A percentile compares a stretch with the other conserved stretches of the same genome.
phyloP scores from a whole-genome alignment of 1,140 invertebrate genomes.

The Dreissena polymorpha region DNA sequence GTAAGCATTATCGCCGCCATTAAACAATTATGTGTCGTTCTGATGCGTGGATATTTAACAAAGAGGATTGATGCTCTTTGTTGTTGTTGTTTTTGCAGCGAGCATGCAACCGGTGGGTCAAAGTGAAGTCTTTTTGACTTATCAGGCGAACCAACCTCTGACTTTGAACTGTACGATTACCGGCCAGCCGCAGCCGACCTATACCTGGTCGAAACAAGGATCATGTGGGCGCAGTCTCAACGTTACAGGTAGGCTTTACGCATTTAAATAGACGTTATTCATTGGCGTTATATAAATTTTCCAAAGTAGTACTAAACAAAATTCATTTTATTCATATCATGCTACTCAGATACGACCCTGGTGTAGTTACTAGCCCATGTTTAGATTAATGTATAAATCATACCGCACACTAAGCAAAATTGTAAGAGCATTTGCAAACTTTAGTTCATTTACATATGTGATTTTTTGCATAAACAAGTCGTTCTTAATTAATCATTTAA shows the following conservation, averaged over 20 bases:
- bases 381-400: no score
- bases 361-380: no score
- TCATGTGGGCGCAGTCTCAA: conserved; percentile 11
- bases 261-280: not conserved
- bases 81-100: conserved; percentile 17
- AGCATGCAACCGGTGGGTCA: conserved; percentile 9
- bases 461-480: no score
- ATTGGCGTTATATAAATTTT: no score
- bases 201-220: conserved; percentile 19
- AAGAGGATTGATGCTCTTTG: conserved; percentile 5
- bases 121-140: not conserved
- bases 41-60: not conserved
- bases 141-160: not conserved
- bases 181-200: conserved; percentile 4
- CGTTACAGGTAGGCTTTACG: not conserved
- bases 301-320: no score
- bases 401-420: no score
- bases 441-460: no score
- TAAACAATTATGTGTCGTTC: not conserved
- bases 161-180: conserved; percentile 16
- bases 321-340: no score
- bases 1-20: not conserved
- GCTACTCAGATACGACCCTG: no score
- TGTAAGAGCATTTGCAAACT: no score
- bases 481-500: no score